A percentile compares a stretch with the other conserved stretches of the same genome.
Conservation (phyloP, 2,888 invertebrate genomes). For the Aproaerema taeniolella region DNA sequence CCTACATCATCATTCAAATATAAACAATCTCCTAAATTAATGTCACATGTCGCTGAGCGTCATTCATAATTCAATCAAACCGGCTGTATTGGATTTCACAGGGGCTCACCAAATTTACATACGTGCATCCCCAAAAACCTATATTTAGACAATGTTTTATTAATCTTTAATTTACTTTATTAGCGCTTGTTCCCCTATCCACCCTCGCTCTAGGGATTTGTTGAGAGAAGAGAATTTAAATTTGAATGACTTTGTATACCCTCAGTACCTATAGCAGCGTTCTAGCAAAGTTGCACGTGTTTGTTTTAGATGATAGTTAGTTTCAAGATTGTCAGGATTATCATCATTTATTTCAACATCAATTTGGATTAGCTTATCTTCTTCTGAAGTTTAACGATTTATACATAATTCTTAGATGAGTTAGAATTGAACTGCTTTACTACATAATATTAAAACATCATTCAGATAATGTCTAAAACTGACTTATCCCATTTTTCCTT, state of each 20-base stretch:
- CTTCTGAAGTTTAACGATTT: no score
- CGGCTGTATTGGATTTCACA: slow-evolving; percentile 45
- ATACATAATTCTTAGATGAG: no score
- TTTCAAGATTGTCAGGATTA: no score
- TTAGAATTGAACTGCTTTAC: no score
- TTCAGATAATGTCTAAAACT: no score
- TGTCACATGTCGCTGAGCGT: slow-evolving; percentile 26
- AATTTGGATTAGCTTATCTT: no score
- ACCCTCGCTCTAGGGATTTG: slow-evolving; percentile 55
- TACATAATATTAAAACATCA: no score
- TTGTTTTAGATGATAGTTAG: slow-evolving; percentile 1
- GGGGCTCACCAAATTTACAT: slow-evolving; percentile 55
- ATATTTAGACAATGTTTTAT: slow-evolving; percentile 73
- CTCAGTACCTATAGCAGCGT: slow-evolving; percentile 23
- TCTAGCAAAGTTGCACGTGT: slow-evolving; percentile 15
- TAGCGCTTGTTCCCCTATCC: slow-evolving; percentile 61
- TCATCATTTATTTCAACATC: no score
- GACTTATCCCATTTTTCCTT: no score
- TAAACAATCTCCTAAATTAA: slow-evolving; percentile 8
- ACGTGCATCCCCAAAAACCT: slow-evolving; percentile 55
- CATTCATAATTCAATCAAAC: slow-evolving; percentile 41
- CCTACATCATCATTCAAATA: background rate
- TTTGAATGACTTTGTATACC: slow-evolving; percentile 75
- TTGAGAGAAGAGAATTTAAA: slow-evolving; percentile 71
- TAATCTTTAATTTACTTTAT: slow-evolving; percentile 78